Evolutionary conservation across 1,140 invertebrate species (phyloP), one percentile per base, ranked within the genome.

Genomic region (Forficula auricularia): DNA sequence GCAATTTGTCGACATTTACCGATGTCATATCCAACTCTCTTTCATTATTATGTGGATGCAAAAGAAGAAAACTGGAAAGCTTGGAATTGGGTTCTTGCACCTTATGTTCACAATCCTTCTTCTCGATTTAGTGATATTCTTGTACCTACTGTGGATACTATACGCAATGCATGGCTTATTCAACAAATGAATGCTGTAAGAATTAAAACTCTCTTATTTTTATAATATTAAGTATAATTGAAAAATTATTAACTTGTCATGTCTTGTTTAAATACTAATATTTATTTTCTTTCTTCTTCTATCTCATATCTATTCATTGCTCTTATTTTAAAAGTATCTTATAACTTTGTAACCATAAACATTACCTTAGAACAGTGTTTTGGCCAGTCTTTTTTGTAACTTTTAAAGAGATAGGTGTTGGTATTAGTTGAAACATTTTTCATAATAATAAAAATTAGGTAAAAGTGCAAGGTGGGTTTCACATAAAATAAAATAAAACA

Each of bases 131-230:
- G 73, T 12, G 75, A 88, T 40, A 88, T 91, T 53, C 63, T 92
- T 10, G 86, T 94, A 2, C 87, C 86, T 0, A 94, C 87, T 0
- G 69, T 85, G 1, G 87, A 92, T 54, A 90, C 86, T 1, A 64
- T 85, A 6, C 65, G 79, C 37, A 74, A 79, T 2, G 79, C 72
- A 0, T 87, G 83, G 72, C 65, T 85, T 10, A 66, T 92, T 13
- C 65, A 72, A 42, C 60, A 83, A 19, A 85, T 89, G 79, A 81
- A 80, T 50, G 64, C 75, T 40, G 72, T 79, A 49, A 60, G 65
- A 50, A 19, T 14, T 38, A 27, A n/a, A n/a, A n/a, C n/a, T n/a
- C n/a, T n/a, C n/a, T n/a, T n/a, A n/a, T 38, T 40, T 18, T 6
- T 37, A 30, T n/a, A 31, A n/a, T n/a, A n/a, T n/a, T 15, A 4